Conservation (phyloP, 1,140 invertebrate species). For the Hirudo medicinalis region DNA sequence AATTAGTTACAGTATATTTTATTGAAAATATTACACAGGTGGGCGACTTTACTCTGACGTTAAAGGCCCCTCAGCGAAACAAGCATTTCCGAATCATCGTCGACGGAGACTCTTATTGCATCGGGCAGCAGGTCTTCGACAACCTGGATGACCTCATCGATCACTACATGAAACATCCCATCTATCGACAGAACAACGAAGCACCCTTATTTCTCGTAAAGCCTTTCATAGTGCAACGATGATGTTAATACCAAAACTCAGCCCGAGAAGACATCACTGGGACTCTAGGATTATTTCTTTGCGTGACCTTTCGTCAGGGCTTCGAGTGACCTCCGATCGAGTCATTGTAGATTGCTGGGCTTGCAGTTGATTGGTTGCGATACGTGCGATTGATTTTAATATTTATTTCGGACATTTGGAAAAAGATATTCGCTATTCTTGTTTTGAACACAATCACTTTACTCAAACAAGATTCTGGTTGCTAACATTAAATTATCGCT, state of each 20-base stretch:
- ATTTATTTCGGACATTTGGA: conserved; percentile 24
- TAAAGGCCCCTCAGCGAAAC: conserved; percentile 91
- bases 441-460: background rate
- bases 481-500: too few species aligned
- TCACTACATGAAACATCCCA: conserved; percentile 94
- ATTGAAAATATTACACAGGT: conserved; percentile 49
- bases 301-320: too few species aligned
- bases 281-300: too few species aligned
- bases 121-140: conserved; percentile 92
- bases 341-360: background rate
- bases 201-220: conserved; percentile 37
- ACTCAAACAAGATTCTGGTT: too few species aligned
- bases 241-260: too few species aligned
- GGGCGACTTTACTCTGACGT: conserved; percentile 93
- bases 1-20: background rate
- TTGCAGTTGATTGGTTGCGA: background rate
- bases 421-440: background rate
- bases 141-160: conserved; percentile 89
- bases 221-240: conserved; percentile 27
- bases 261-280: too few species aligned
- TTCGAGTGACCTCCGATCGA: background rate
- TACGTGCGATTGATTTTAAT: background rate
- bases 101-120: conserved; percentile 80
- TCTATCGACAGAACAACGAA: conserved; percentile 57
- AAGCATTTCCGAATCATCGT: conserved; percentile 98